phyloP scores from a whole-genome alignment of 2,888 invertebrate species.

The Hemistola chrysoprasaria region DNA sequence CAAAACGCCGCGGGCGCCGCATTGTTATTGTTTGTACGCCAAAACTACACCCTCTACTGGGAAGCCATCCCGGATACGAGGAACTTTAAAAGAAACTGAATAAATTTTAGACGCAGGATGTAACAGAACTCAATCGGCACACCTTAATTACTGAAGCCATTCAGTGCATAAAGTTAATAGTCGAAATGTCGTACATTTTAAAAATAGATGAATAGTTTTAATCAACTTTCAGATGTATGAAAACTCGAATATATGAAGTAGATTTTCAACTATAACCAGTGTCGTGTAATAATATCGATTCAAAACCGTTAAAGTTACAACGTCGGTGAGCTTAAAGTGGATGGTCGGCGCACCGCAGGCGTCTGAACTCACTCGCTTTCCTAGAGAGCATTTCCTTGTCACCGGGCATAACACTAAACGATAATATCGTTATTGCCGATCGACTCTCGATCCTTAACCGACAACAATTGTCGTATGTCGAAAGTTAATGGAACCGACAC shows the following conservation, averaged over 20 bases:
- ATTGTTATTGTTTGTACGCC: constrained; percentile 75
- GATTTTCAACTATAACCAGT: too few species aligned
- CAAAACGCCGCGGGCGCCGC: constrained; percentile 54
- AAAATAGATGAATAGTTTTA: too few species aligned
- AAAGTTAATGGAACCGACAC: constrained; percentile 62
- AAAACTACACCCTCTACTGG: constrained; percentile 58
- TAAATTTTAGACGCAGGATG: constrained; percentile 27
- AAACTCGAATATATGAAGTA: too few species aligned
- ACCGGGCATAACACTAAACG: constrained; percentile 76
- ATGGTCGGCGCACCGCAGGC: constrained; percentile 40
- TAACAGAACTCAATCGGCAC: too few species aligned
- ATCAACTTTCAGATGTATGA: too few species aligned
- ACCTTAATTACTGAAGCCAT: too few species aligned
- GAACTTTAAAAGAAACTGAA: constrained; percentile 53
- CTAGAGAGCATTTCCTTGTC: constrained; percentile 79
- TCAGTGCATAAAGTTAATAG: too few species aligned
- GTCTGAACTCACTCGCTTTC: constrained; percentile 47
- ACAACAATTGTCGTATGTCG: constrained; percentile 70
- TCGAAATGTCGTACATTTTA: too few species aligned
- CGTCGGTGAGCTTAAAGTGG: constrained; percentile 18
- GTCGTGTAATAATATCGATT: too few species aligned
- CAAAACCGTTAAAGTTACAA: constrained; percentile 4
- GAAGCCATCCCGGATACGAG: constrained; percentile 36
- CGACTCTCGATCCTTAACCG: constrained; percentile 70
- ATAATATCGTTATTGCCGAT: constrained; percentile 70